Evolutionary conservation across 2,113 vertebrate genomes (phyloP).

Genomic region (Elephas maximus): DNA sequence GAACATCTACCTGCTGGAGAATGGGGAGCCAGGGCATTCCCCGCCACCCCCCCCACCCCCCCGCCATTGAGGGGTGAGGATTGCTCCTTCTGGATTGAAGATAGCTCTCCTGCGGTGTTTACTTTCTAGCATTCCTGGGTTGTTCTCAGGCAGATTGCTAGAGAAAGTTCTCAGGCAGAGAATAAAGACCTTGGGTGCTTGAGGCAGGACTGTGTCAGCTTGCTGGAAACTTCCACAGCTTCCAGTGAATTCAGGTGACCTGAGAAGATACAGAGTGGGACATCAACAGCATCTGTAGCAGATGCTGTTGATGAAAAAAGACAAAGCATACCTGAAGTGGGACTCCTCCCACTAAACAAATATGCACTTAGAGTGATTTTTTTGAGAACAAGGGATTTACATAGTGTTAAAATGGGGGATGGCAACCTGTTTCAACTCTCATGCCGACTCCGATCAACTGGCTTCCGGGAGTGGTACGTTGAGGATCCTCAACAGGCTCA

Average conservation of each 20-base stretch:
- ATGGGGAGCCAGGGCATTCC: rapidly evolving
- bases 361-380: not conserved
- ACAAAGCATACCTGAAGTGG: not conserved
- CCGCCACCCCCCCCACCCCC: too few species aligned
- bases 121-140: not conserved
- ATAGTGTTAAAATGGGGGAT: not conserved
- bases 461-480: not conserved
- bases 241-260: not conserved
- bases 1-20: too few species aligned
- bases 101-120: not conserved
- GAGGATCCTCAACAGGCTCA: not conserved
- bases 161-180: not conserved
- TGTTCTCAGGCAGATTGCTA: not conserved
- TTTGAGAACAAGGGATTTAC: not conserved
- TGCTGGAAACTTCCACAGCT: not conserved
- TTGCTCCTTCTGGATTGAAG: not conserved
- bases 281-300: not conserved
- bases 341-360: not conserved
- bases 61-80: too few species aligned
- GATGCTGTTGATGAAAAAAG: not conserved
- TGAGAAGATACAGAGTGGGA: not conserved
- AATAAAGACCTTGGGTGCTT: not conserved
- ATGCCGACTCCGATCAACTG: not conserved
- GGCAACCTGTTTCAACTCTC: not conserved
- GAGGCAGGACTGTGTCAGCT: not conserved